Evolutionary conservation across 2,113 vertebrate genomes (phyloP).

Genomic region (Lanius ludovicianus): DNA sequence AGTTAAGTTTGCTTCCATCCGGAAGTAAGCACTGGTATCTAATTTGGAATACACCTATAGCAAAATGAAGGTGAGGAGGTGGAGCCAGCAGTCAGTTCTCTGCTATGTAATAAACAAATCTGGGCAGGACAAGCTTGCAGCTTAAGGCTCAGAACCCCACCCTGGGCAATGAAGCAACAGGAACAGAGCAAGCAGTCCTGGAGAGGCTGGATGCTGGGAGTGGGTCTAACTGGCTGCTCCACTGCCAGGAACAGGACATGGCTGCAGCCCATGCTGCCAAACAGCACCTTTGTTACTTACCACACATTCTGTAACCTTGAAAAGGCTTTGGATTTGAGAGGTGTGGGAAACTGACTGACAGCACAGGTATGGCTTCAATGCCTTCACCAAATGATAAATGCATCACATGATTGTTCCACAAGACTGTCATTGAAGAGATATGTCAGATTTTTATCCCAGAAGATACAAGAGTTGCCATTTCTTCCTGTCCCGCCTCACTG

Average conservation of each 20-base stretch:
- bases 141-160: constrained; percentile 48
- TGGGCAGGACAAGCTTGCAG: constrained; percentile 52
- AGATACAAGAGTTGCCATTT: not conserved
- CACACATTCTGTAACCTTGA: fast-evolving
- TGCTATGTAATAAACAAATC: constrained; percentile 64
- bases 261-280: not conserved
- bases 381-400: not conserved
- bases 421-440: not conserved
- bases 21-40: constrained; percentile 9
- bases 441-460: not conserved
- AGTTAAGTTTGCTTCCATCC: not conserved
- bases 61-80: constrained; percentile 42
- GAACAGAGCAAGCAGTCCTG: not conserved
- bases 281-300: not conserved
- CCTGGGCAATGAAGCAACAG: constrained; percentile 44
- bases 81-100: constrained; percentile 34
- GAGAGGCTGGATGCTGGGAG: not conserved
- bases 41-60: constrained; percentile 6
- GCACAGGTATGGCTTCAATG: not conserved
- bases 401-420: not conserved
- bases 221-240: not conserved
- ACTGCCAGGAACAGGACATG: not conserved
- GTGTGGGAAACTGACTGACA: not conserved
- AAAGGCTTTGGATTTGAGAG: not conserved
- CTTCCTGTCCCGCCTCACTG: not conserved